Percentiles rank a stretch among this genome's conserved stretches.
phyloP scores from a whole-genome alignment of 2,113 vertebrate genomes.

The Canis aureus region DNA sequence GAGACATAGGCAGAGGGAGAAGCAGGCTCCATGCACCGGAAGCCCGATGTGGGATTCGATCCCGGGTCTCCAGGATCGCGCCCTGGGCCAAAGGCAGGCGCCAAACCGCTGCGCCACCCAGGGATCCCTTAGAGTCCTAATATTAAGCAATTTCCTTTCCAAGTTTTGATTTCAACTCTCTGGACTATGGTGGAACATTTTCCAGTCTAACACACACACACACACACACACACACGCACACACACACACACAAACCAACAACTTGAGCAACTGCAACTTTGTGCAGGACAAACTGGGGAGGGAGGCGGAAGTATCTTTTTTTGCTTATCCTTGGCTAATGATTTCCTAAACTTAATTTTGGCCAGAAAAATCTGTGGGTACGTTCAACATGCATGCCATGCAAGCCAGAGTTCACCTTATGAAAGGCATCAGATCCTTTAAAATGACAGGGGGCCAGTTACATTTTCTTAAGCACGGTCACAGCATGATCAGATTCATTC shows the following conservation, averaged over 20 bases:
- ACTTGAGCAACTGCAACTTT: background rate
- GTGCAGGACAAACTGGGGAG: background rate
- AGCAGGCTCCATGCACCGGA: too few species aligned
- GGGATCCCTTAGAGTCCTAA: background rate
- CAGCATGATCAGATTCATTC: background rate
- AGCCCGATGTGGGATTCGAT: too few species aligned
- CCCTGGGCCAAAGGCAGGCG: too few species aligned
- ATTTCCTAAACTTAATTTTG: conserved; percentile 33
- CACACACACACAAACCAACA: background rate
- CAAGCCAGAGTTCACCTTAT: conserved; percentile 2
- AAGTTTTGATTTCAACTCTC: background rate
- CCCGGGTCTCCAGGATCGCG: too few species aligned
- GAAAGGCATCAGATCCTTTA: background rate
- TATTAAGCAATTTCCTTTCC: background rate
- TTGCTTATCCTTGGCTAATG: background rate
- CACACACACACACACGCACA: background rate
- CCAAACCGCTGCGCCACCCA: too few species aligned
- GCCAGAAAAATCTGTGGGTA: background rate
- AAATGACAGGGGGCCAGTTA: background rate
- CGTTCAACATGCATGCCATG: background rate
- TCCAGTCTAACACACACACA: background rate
- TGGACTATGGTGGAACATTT: background rate
- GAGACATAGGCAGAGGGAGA: too few species aligned
- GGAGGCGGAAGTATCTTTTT: background rate
- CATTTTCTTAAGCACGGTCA: background rate